Evolutionary conservation across 2,113 vertebrate genomes (phyloP), one percentile per base, ranked within the genome.

Genomic region (Oncorhynchus clarkii): DNA sequence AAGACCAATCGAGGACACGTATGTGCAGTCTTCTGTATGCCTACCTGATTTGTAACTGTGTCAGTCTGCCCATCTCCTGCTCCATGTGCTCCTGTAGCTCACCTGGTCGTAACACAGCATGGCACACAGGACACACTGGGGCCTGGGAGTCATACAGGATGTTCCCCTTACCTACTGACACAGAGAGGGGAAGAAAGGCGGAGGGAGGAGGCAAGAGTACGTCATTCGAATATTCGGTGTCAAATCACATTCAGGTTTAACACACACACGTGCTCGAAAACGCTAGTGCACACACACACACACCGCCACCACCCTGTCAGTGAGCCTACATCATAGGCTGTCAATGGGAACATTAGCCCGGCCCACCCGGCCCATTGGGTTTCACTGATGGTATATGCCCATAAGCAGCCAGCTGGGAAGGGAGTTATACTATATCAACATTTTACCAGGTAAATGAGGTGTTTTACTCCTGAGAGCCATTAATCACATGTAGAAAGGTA

Each of bases 41-140:
- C 13, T 95, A 99, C 97, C 96, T 96, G 89, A 96, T 83, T 34
- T 96, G 96, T 73, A 96, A 91, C 64, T 99, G 97, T 0, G 95
- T 92, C 27, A 99, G 93, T 84, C 96, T 95, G 83, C 94, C 91
- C 84, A 99, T 82, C 84, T 99, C 97, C 89, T 98, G 96, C 80
- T 97, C 95, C 97, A 99, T 96, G 88, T 99, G 97, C 0, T 97
- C 97, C 76, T 97, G 97, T 83, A 99, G 88, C 82, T 99, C 97
- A 20, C 95, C 95, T 0, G 97, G 96, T 73, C 95, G 93, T 80
- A 99, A 93, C 26, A 96, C 85, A 27, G 95, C 87, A 86, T 98
- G 96, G 86, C 97, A 99, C 85, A 99, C 96, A 7, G 97, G 97
- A 91, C 97, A 99, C 78, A 95, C 90, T 0, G 97, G 97, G 65